phyloP scores from a whole-genome alignment of 2,113 vertebrate genomes.

The Mormoops blainvillei region DNA sequence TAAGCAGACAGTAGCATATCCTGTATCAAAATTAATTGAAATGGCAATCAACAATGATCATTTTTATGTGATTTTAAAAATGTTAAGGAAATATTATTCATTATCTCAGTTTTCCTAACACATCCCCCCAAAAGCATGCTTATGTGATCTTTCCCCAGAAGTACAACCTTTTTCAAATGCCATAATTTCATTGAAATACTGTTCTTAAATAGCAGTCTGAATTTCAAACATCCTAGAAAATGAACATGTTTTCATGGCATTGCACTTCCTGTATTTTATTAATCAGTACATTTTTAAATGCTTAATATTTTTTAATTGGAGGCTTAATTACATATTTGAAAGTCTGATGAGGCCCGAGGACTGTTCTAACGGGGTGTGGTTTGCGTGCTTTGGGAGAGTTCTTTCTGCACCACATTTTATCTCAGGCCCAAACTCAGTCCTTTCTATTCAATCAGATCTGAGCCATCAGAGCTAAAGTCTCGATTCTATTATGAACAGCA shows the following conservation, averaged over 20 bases:
- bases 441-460: neutral
- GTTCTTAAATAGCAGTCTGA: neutral
- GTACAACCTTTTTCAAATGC: constrained; percentile 30
- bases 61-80: constrained; percentile 49
- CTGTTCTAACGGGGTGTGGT: neutral
- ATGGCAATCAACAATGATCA: constrained; percentile 48
- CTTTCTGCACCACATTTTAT: neutral
- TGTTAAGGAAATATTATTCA: constrained; percentile 3
- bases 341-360: neutral
- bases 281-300: neutral
- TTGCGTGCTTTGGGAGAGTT: neutral
- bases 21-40: constrained; percentile 34
- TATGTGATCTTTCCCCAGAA: neutral
- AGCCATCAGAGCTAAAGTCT: neutral
- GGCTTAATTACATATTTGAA: neutral
- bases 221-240: constrained; percentile 20
- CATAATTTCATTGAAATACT: constrained; percentile 30
- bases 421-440: neutral
- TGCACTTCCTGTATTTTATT: constrained; percentile 26
- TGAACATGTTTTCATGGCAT: neutral
- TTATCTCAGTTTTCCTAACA: constrained; percentile 26
- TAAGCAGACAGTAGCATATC: neutral
- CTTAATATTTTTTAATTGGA: constrained; percentile 1
- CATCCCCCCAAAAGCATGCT: neutral
- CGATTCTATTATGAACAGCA: neutral